phyloP scores from a whole-genome alignment of 1,140 invertebrate genomes.

The Heliconius hermathena region DNA sequence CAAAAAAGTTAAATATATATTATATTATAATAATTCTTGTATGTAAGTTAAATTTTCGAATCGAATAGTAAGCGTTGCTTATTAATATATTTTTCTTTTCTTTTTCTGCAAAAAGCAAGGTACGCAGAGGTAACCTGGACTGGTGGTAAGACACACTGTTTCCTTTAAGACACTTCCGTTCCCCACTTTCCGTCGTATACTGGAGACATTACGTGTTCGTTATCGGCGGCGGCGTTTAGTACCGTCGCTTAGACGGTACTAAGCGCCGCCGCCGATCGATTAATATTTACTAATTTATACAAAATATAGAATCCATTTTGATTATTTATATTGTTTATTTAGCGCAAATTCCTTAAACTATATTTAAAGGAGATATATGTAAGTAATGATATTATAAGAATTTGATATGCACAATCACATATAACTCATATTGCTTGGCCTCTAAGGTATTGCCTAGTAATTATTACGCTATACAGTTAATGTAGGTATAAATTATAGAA shows the following conservation, averaged over 20 bases:
- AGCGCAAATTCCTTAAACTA: neutral
- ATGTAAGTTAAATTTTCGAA: neutral
- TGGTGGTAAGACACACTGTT: too few relatives aligned
- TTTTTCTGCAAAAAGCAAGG: too few relatives aligned
- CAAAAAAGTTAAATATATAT: neutral
- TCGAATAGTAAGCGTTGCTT: too few relatives aligned
- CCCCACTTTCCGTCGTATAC: too few relatives aligned
- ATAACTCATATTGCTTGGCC: neutral
- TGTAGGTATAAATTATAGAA: neutral
- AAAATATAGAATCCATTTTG: neutral
- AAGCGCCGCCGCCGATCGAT: too few relatives aligned
- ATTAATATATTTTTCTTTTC: too few relatives aligned
- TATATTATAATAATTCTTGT: neutral
- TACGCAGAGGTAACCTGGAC: too few relatives aligned
- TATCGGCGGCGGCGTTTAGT: too few relatives aligned
- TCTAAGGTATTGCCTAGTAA: neutral
- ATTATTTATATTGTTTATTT: neutral
- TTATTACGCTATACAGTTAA: neutral
- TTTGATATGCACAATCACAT: slow-evolving; percentile 4
- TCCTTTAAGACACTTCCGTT: too few relatives aligned
- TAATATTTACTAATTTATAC: too few relatives aligned
- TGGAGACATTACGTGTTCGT: too few relatives aligned
- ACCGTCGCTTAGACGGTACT: too few relatives aligned
- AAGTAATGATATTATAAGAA: neutral
- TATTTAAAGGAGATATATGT: neutral